Percentiles rank a stretch among this genome's conserved stretches.
Evolutionary conservation across 2,113 vertebrate genomes (phyloP).

Genomic region (Marmota flaviventris): DNA sequence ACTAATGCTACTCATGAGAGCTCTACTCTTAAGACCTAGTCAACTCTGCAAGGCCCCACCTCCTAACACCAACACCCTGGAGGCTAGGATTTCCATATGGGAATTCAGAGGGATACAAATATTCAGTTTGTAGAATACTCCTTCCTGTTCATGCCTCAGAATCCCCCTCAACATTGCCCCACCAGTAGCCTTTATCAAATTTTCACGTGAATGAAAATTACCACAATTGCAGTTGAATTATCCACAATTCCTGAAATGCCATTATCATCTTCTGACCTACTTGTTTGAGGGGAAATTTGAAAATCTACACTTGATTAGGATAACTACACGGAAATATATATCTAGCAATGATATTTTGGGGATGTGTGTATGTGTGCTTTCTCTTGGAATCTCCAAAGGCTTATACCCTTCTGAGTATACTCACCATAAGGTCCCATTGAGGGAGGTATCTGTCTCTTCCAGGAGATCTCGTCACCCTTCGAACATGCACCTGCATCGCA

Average conservation of each 20-base stretch:
- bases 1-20: not conserved
- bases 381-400: not conserved
- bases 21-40: not conserved
- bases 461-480: not conserved
- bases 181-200: not conserved
- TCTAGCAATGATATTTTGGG: not conserved
- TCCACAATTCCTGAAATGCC: not conserved
- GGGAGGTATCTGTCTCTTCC: rapidly evolving
- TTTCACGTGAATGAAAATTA: not conserved
- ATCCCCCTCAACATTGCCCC: too few relatives aligned
- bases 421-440: not conserved
- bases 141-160: not conserved
- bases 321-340: not conserved
- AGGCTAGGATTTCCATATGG: not conserved
- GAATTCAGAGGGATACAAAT: not conserved
- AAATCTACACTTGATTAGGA: not conserved
- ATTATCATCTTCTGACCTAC: not conserved
- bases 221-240: not conserved
- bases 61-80: too few relatives aligned
- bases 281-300: not conserved
- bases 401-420: not conserved
- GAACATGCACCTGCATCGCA: too few relatives aligned
- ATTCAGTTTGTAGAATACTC: not conserved
- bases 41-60: too few relatives aligned
- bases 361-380: not conserved